Evolutionary conservation across 1,140 invertebrate species (phyloP), one percentile per base, ranked within the genome.

Genomic region (Lethrus apterus): DNA sequence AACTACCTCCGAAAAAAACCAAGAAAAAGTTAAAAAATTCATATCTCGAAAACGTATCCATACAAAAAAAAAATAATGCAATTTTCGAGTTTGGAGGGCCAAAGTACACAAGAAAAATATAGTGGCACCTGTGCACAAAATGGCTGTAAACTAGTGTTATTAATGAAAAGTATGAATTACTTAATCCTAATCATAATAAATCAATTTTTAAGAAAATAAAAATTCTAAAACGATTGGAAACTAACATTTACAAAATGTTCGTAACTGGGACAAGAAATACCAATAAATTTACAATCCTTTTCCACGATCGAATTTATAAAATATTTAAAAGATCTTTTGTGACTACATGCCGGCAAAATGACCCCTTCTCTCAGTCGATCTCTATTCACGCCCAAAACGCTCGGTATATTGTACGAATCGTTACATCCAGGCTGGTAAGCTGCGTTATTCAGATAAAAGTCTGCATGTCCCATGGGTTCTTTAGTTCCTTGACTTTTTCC

Each of bases 241-340:
- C 21, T 23, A 38, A 59, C 60, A 19, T 58, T 40, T 9, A 41
- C 18, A 36, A 64, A 62, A 11, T 55, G 31, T 19, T 33, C 7
- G 38, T 57, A 57, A 46, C 21, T 58, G 2, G 38, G 15, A 46
- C 60, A 62, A 14, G 48, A 45, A 2, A 64, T 49, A 3, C 64
- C 64, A 17, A 60, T 48, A 48, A 63, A 63, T 3, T 47, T 47
- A 46, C 64, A 66, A 3, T 64, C 55, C 14, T 46, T 46, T 8
- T 54, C 47, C 14, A 58, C 53, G 4, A 64, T 35, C 11, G 59
- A 45, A 35, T 60, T 59, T 9, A 63, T 61, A 40, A 58, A 66
- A 46, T 66, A 66, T 34, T 66, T 66, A 43, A 57, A 60, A 2
- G 62, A 38, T 26, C 62, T 41, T 47, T 66, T 66, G 38, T 66